Base-by-base conservation (phyloP, 2,113 vertebrate genomes). In the Phycodurus eques region DNA sequence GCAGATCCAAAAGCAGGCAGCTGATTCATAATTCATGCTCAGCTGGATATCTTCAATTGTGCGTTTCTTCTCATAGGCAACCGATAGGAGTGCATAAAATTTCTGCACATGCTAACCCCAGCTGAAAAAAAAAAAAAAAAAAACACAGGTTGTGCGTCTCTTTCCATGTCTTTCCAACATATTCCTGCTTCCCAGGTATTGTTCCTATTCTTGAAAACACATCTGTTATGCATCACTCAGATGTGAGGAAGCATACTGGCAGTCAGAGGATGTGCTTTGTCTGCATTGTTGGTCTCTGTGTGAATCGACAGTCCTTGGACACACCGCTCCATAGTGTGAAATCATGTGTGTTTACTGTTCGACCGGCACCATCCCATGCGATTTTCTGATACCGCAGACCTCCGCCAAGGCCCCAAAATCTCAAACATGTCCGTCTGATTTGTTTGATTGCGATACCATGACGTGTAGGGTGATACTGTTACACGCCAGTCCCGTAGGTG, bases 21-120 rank as follows among this genome's bases (percentile, higher is more conserved):
- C 77, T 76, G 68, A 79, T 88, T 88, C 70, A 90, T 87, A 83
- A 87, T 88, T 84, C 77, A 87, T 89, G 57, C 54, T 76, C 33
- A 54, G 74, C 74, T 81, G 78, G 76, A 86, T 85, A 67, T 77
- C 83, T 72, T 78, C 64, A 82, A 86, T 68, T 82, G 78, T 80
- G 67, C 73, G 63, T 79, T 73, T 82, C 77, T 84, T 70, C 77
- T 74, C 78, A 80, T 31, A 54, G 46, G 35, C 53, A 76, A 69
- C 66, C 44, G 9, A 47, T 46, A 59, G 22, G 53, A 66, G 76
- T 63, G 60, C 20, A 63, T 51, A 81, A 75, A 61, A 14, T 68
- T 56, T 67, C 73, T 74, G 19, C 53, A 54, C 53, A 9, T 33
- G 6, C 13, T 61, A 14, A 20, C 13, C 13, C 59, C 14, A 61